phyloP scores from a whole-genome alignment of 2,113 vertebrate species.

The Eretmochelys imbricata region DNA sequence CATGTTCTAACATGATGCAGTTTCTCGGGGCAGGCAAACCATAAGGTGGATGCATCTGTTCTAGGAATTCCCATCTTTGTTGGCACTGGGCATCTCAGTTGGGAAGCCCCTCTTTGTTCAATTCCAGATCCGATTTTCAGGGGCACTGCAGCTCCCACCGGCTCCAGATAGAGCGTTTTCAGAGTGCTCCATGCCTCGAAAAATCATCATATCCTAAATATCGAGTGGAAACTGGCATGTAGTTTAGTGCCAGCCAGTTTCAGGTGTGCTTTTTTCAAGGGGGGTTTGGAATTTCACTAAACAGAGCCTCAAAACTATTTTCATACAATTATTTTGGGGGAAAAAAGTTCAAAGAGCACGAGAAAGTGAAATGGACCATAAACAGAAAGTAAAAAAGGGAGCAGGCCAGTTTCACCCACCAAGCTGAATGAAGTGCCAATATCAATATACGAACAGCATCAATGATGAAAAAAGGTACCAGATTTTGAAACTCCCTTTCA shows the following conservation, averaged over 20 bases:
- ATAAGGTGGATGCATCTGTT: not conserved
- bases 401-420: not conserved
- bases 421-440: not conserved
- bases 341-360: not conserved
- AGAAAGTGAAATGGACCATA: not conserved
- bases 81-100: not conserved
- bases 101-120: not conserved
- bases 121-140: not conserved
- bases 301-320: not conserved
- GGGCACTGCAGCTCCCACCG: not conserved
- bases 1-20: not conserved
- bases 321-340: not conserved
- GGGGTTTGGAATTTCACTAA: not conserved
- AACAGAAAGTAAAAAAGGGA: not conserved
- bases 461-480: not conserved
- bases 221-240: not conserved
- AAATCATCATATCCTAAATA: not conserved
- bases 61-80: not conserved
- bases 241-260: not conserved
- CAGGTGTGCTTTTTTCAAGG: not conserved
- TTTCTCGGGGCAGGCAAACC: not conserved
- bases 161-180: not conserved
- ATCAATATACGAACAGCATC: not conserved
- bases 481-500: not conserved
- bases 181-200: not conserved